phyloP scores from a whole-genome alignment of 2,113 vertebrate genomes.

The Holacanthus passer region DNA sequence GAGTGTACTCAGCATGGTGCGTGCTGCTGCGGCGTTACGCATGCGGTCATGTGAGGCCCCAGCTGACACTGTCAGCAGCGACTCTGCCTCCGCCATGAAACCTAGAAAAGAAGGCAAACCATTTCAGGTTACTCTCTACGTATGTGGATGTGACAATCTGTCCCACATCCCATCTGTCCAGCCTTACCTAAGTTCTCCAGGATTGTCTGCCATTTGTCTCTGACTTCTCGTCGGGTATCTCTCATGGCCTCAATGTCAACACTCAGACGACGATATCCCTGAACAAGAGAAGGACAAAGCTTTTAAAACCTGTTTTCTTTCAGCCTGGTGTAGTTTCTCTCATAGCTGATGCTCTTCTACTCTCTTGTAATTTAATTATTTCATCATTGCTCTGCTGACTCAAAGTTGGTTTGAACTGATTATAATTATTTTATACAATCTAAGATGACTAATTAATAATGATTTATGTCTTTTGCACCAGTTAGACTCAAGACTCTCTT shows the following conservation, averaged over 20 bases:
- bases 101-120: conserved; percentile 66
- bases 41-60: conserved; percentile 84
- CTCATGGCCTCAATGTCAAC: conserved; percentile 88
- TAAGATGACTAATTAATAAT: background rate
- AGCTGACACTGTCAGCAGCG: conserved; percentile 83
- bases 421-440: background rate
- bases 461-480: background rate
- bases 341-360: background rate
- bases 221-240: conserved; percentile 85
- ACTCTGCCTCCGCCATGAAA: conserved; percentile 87
- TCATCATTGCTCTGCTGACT: background rate
- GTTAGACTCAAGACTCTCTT: background rate
- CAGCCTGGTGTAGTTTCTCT: background rate
- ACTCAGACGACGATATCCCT: conserved; percentile 88
- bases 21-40: conserved; percentile 81
- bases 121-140: background rate
- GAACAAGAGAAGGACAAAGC: background rate
- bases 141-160: background rate
- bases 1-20: conserved; percentile 80
- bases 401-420: background rate
- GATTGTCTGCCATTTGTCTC: conserved; percentile 87
- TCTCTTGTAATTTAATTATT: background rate
- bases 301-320: background rate
- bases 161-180: background rate
- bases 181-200: conserved; percentile 86